These are phyloP conservation scores for Leptodactylus fuscus DNA, from an alignment of 2,113 vertebrate species.

Conservation along the genomic window DNA sequence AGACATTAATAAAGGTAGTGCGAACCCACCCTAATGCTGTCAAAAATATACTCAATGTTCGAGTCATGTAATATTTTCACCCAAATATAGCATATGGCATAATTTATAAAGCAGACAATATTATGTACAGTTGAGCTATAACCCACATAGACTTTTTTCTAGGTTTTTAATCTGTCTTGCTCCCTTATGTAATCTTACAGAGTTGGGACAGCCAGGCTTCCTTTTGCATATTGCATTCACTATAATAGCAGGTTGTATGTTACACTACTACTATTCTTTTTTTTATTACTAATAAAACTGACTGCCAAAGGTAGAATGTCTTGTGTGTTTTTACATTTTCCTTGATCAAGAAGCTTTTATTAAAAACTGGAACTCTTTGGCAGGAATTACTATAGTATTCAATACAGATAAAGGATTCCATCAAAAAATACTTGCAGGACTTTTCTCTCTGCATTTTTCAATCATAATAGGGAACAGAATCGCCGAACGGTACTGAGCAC, in stretches of 20 bases:
- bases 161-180: not conserved
- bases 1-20: too few species aligned
- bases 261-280: not conserved
- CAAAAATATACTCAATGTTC: conserved; percentile 7
- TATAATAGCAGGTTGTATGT: not conserved
- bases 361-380: too few species aligned
- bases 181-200: not conserved
- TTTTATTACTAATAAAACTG: not conserved
- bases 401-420: too few species aligned
- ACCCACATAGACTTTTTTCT: not conserved
- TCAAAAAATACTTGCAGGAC: too few species aligned
- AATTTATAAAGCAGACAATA: not conserved
- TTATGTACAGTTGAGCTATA: not conserved
- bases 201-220: not conserved
- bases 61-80: conserved; percentile 41
- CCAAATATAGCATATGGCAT: not conserved
- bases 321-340: not conserved
- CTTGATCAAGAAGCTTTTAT: too few species aligned
- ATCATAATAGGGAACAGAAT: too few species aligned
- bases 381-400: too few species aligned
- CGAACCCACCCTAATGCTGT: too few species aligned
- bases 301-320: not conserved
- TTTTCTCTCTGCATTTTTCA: too few species aligned
- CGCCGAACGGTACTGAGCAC: too few species aligned
- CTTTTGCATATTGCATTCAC: not conserved